phyloP scores from a whole-genome alignment of 2,797 vertebrate species.

The Enteromius viviparus region DNA sequence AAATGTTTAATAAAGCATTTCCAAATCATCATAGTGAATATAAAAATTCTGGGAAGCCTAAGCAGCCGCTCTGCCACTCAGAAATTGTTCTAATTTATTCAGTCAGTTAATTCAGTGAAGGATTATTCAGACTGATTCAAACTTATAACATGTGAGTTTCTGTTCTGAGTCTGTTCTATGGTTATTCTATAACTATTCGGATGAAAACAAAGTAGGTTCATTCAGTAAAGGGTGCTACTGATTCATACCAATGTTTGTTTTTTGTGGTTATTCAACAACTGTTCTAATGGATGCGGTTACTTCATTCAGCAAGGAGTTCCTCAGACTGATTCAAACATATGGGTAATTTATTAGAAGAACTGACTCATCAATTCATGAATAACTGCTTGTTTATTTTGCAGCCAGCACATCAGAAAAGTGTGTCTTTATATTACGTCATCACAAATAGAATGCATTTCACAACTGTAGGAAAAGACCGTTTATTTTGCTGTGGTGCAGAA shows the following conservation, averaged over 20 bases:
- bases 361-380: not conserved
- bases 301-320: not conserved
- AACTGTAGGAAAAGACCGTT: not conserved
- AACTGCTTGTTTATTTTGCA: not conserved
- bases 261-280: not conserved
- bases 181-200: not conserved
- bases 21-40: too few relatives aligned
- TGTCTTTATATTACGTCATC: not conserved
- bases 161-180: not conserved
- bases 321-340: constrained; percentile 20
- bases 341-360: not conserved
- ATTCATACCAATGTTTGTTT: not conserved
- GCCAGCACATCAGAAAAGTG: not conserved
- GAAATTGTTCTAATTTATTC: too few relatives aligned
- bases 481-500: not conserved
- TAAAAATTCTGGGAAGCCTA: too few relatives aligned
- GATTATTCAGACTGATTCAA: not conserved
- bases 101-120: not conserved
- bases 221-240: not conserved
- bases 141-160: not conserved
- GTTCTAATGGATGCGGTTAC: not conserved
- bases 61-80: too few relatives aligned
- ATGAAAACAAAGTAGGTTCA: not conserved
- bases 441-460: not conserved
- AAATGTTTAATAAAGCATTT: too few relatives aligned